Evolutionary conservation across 2,113 vertebrate species (phyloP), one percentile per base, ranked within the genome.

Genomic region (Abramis brama): DNA sequence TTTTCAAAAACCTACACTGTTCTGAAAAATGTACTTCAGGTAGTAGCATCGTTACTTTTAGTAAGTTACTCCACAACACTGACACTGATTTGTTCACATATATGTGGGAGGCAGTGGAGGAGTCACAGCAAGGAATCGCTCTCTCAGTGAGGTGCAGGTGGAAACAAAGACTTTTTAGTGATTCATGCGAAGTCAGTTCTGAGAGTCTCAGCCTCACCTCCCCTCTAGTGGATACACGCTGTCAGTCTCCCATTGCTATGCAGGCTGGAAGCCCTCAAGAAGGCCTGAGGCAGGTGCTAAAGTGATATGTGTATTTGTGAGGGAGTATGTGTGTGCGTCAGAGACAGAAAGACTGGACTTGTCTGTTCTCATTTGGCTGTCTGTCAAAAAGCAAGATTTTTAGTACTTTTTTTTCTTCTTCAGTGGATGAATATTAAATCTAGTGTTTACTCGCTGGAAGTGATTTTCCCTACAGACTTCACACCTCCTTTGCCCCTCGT

Each of bases 201-300:
- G 88, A 92, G 89, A 89, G 8, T 47, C 88, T 89, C 89, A 82
- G 90, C 90, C 88, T 91, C 91, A 89, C 81, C 30, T 81, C 62
- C 86, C 87, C 81, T 86, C 88, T 86, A 82, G 91, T 91, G 92
- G 91, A 91, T 92, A 89, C 92, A 91, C 87, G 88, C 91, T 88
- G 91, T 92, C 90, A 92, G 89, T 89, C 91, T 88, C 86, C 86
- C 66, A 84, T 79, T 77, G 68, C 82, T 86, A 59, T 87, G 47
- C 52, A 75, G 36, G 52, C 57, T 81, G 62, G 77, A 71, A 50
- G 47, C 33, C 75, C 70, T 74, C 52, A 75, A 83, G 82, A 83
- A 73, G 68, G 82, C 82, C 82, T 21, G 30, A 83, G 82, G 82
- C 81, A 73, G 81, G 76, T 79, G 76, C 50, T 79, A 70, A 71